A percentile compares a stretch with the other conserved stretches of the same genome.
phyloP scores from a whole-genome alignment of 2,888 invertebrate species.

The Desoria tigrina region DNA sequence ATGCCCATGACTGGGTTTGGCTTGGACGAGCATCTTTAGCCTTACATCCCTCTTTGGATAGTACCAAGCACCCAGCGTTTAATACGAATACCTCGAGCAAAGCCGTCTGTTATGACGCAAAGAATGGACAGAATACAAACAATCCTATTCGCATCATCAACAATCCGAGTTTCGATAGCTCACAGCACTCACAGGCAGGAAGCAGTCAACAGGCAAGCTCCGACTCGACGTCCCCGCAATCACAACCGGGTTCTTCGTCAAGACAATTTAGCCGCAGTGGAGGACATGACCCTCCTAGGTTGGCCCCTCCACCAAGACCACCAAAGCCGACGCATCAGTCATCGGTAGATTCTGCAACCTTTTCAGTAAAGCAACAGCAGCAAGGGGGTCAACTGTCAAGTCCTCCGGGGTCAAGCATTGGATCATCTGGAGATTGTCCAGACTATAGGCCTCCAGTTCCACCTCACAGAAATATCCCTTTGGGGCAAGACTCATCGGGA shows the following conservation, averaged over 20 bases:
- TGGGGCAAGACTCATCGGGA: conserved; percentile 29
- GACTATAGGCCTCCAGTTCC: conserved; percentile 87
- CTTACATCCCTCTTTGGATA: conserved; percentile 53
- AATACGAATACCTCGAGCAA: conserved; percentile 33
- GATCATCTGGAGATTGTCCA: conserved; percentile 57
- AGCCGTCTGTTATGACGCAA: conserved; percentile 37
- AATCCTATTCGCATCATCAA: conserved; percentile 52
- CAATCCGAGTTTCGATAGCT: conserved; percentile 51
- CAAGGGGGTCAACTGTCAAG: conserved; percentile 37
- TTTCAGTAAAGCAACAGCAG: conserved; percentile 54
- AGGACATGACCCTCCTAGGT: conserved; percentile 52
- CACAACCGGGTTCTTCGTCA: conserved; percentile 34
- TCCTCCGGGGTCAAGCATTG: conserved; percentile 59
- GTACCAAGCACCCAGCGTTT: conserved; percentile 42
- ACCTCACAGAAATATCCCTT: conserved; percentile 72
- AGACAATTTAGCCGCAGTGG: conserved; percentile 56
- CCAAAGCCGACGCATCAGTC: conserved; percentile 38
- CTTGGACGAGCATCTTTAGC: conserved; percentile 76
- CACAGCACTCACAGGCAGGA: conserved; percentile 30
- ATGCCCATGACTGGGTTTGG: conserved; percentile 96
- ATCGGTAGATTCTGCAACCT: conserved; percentile 50
- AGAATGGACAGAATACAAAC: conserved; percentile 29
- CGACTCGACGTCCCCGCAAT: conserved; percentile 52
- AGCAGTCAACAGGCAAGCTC: conserved; percentile 48
- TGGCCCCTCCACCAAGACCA: conserved; percentile 49